Evolutionary conservation across 2,888 invertebrate species (phyloP).

Genomic region (Lochmaea capreae): DNA sequence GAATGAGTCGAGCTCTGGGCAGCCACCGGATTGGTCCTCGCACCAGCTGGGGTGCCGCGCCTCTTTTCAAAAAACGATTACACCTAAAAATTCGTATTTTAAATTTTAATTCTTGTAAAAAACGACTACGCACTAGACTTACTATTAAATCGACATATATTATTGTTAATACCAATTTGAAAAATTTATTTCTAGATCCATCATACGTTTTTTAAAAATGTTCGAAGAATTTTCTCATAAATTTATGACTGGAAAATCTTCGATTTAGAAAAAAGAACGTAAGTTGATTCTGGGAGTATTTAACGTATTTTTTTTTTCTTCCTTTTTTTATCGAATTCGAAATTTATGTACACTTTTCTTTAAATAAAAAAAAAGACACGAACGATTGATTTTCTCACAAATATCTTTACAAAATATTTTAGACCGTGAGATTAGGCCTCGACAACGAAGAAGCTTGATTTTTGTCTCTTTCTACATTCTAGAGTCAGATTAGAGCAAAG

Average conservation of each 20-base stretch:
- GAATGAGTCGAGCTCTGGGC: slow-evolving; percentile 57
- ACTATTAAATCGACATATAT: slow-evolving; percentile 61
- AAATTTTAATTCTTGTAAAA: slow-evolving; percentile 58
- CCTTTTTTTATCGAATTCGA: slow-evolving; percentile 38
- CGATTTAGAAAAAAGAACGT: neutral
- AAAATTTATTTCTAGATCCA: slow-evolving; percentile 3
- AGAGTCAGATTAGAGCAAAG: slow-evolving; percentile 54
- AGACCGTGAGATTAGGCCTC: slow-evolving; percentile 60
- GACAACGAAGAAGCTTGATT: slow-evolving; percentile 52
- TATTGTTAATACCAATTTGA: slow-evolving; percentile 57
- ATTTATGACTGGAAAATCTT: neutral
- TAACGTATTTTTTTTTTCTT: slow-evolving; percentile 19
- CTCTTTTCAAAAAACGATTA: slow-evolving; percentile 61
- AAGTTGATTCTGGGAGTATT: slow-evolving; percentile 8
- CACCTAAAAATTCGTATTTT: slow-evolving; percentile 61
- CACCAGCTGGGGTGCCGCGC: slow-evolving; percentile 64
- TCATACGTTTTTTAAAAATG: neutral
- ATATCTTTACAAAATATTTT: slow-evolving; percentile 45
- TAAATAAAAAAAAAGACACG: slow-evolving; percentile 38
- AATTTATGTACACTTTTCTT: slow-evolving; percentile 47
- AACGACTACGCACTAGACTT: slow-evolving; percentile 63
- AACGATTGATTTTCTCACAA: slow-evolving; percentile 41
- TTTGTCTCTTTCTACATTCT: slow-evolving; percentile 40
- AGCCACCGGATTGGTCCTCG: slow-evolving; percentile 64
- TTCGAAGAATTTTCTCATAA: neutral